A percentile compares a stretch with the other conserved stretches of the same genome.
Conservation (phyloP, 1,140 invertebrate genomes). For the Formica selysi region DNA sequence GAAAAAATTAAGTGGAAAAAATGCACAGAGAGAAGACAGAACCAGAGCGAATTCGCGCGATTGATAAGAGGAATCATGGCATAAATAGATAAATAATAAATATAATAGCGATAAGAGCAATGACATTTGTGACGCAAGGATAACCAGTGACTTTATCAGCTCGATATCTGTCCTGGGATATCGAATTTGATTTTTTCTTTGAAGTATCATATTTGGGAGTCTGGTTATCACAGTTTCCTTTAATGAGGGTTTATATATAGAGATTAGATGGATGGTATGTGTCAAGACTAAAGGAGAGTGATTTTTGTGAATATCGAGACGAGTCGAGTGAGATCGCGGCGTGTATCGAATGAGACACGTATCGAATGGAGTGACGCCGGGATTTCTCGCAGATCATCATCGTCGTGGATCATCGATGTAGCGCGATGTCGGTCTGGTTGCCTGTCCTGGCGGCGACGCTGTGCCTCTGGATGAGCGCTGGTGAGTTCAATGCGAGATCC, state of each 20-base stretch:
- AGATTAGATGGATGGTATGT: not conserved
- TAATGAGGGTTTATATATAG: not conserved
- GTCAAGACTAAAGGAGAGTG: slow-evolving; percentile 7
- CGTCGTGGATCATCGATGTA: slow-evolving; percentile 68
- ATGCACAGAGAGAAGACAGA: not conserved
- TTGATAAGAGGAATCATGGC: not conserved
- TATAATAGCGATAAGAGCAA: slow-evolving; percentile 16
- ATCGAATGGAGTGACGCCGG: slow-evolving; percentile 54
- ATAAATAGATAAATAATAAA: no score
- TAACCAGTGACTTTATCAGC: slow-evolving; percentile 2
- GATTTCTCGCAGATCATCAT: slow-evolving; percentile 63
- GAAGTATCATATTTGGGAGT: not conserved
- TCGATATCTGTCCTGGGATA: not conserved
- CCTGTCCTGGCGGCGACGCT: slow-evolving; percentile 70
- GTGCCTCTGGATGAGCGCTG: slow-evolving; percentile 72
- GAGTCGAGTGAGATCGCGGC: slow-evolving; percentile 17
- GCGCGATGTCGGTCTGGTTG: slow-evolving; percentile 80
- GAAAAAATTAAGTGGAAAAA: not conserved
- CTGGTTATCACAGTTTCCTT: not conserved
- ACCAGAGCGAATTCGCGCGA: not conserved
- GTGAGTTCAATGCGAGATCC: slow-evolving; percentile 67
- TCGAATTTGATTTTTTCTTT: not conserved
- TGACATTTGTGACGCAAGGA: not conserved
- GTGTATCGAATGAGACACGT: slow-evolving; percentile 31
- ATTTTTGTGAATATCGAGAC: slow-evolving; percentile 12